A percentile compares a stretch with the other conserved stretches of the same genome.
phyloP scores from a whole-genome alignment of 1,140 invertebrate genomes.

The Tetramorium simillimum region DNA sequence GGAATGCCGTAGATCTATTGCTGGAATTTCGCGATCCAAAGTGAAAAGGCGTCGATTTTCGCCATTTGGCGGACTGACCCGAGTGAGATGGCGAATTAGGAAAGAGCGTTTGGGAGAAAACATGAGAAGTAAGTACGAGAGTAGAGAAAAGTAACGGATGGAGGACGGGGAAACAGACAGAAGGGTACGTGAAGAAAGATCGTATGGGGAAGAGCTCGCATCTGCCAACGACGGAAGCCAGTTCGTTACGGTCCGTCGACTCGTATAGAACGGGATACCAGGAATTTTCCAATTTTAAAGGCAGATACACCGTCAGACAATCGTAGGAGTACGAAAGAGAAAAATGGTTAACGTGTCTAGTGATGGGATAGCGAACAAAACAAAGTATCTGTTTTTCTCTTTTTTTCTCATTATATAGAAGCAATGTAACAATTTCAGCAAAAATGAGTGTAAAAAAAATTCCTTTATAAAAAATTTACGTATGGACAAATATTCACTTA shows the following conservation, averaged over 20 bases:
- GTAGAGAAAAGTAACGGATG: slow-evolving; percentile 25
- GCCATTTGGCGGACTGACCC: not conserved
- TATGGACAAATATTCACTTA: not conserved
- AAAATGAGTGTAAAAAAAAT: not conserved
- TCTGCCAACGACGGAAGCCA: slow-evolving; percentile 54
- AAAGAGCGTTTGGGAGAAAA: slow-evolving; percentile 53
- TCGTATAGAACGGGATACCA: slow-evolving; percentile 49
- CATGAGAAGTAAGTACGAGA: slow-evolving; percentile 67
- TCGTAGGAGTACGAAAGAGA: not conserved
- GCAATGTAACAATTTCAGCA: not conserved
- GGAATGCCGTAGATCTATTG: slow-evolving; percentile 25
- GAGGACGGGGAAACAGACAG: slow-evolving; percentile 34
- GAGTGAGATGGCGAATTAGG: slow-evolving; percentile 39
- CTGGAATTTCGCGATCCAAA: slow-evolving; percentile 33
- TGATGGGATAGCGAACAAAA: slow-evolving; percentile 63
- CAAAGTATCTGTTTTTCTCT: not conserved
- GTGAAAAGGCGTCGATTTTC: slow-evolving; percentile 37
- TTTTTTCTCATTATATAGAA: not conserved
- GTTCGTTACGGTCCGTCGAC: slow-evolving; percentile 70
- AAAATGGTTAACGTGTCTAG: slow-evolving; percentile 12
- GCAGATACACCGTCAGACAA: slow-evolving; percentile 67
- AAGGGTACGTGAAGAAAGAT: slow-evolving; percentile 36
- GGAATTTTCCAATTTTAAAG: slow-evolving; percentile 77
- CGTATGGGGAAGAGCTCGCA: slow-evolving; percentile 15
- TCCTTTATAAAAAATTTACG: not conserved